Evolutionary conservation across 2,888 invertebrate genomes (phyloP), one percentile per base, ranked within the genome.

Genomic region (Macrosiphum euphorbiae): DNA sequence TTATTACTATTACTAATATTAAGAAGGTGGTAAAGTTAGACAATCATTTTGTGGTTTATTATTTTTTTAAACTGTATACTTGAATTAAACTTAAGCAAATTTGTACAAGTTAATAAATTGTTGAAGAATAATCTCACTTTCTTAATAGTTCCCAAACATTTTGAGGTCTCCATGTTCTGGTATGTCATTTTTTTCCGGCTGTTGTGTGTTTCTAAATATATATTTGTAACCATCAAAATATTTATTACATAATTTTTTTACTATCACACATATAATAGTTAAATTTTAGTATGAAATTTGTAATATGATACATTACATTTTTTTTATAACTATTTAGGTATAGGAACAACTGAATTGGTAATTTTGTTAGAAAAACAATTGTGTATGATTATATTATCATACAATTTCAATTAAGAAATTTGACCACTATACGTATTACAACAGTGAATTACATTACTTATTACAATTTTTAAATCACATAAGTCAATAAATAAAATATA

Each of bases 271-370:
- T n/a, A 61, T 3, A 61, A n/a, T n/a, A 67, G n/a, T 67, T 67
- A 13, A 47, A 67, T n/a, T n/a, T 67, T 0, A 13, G n/a, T n/a
- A n/a, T 13, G n/a, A 61, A 0, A 28, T n/a, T 13, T n/a, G 3
- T 11, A 13, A n/a, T n/a, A n/a, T 13, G 4, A 67, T 3, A 2
- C 28, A n/a, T 10, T 58, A 10, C 2, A 28, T 28, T 58, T 7
- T 7, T 44, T 44, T 44, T 44, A 44, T 4, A 44, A 44, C 7
- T 44, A 44, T 7, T n/a, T n/a, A n/a, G n/a, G 4, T 4, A 28
- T 61, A 61, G 28, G 13, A 28, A 61, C 16, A 35, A 35, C 20
- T 78, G 8, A 78, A 35, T 20, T 35, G 20, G 7, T 78, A 8
- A 78, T 78, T 78, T 7, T 20, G 35, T 35, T 26, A n/a, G 7